These are phyloP conservation scores for Dicyrtomina minuta DNA, from an alignment of 2,888 invertebrate species.

Conservation along the genomic window DNA sequence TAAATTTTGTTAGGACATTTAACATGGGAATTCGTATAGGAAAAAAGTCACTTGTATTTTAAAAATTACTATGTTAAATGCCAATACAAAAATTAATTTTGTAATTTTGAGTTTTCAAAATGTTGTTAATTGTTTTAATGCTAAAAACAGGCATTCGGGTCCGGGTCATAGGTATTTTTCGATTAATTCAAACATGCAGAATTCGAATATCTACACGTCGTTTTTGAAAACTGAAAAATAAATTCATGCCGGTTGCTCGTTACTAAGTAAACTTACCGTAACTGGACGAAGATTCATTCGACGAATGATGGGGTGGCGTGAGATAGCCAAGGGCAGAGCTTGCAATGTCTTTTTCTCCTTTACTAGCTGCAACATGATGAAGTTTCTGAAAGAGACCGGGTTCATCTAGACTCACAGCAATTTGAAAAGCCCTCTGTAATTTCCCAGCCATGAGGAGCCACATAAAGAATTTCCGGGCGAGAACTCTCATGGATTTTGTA, in stretches of 20 bases:
- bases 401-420: slow-evolving; percentile 48
- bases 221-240: not conserved
- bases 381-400: slow-evolving; percentile 44
- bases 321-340: slow-evolving; percentile 39
- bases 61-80: too few species aligned
- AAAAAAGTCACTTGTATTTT: too few species aligned
- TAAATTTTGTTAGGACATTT: too few species aligned
- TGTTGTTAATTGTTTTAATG: too few species aligned
- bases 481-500: slow-evolving; percentile 46
- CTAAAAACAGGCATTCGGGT: too few species aligned
- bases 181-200: not conserved
- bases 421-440: slow-evolving; percentile 46
- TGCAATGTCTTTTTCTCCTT: slow-evolving; percentile 43
- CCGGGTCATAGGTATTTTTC: too few species aligned
- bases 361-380: slow-evolving; percentile 35
- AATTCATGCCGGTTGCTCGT: not conserved
- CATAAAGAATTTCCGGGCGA: slow-evolving; percentile 49
- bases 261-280: slow-evolving; percentile 3
- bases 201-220: too few species aligned
- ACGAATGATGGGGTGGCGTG: slow-evolving; percentile 27
- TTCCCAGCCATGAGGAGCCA: slow-evolving; percentile 43
- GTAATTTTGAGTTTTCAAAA: too few species aligned
- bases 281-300: slow-evolving; percentile 39
- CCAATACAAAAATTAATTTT: too few species aligned
- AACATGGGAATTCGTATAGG: too few species aligned